Percentiles rank a stretch among this genome's conserved stretches.
Conservation (phyloP, 2,888 invertebrate genomes). For the Smittia sp. region DNA sequence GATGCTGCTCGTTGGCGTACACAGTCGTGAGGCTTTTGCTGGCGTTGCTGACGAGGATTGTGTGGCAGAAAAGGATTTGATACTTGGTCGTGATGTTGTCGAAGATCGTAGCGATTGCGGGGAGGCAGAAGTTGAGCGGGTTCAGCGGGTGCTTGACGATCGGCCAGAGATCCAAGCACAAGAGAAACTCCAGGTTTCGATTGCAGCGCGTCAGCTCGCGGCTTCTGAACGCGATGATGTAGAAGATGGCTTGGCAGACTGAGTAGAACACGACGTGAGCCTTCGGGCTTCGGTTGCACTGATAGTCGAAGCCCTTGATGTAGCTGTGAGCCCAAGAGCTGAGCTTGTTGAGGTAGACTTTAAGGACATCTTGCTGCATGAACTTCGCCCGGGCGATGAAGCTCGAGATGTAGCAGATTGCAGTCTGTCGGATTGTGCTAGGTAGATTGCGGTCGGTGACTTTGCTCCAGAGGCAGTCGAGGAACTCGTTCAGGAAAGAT, state of each 20-base stretch:
- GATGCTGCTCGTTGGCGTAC: constrained; percentile 57
- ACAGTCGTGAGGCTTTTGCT: constrained; percentile 61
- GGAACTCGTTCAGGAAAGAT: constrained; percentile 61
- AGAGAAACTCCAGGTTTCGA: constrained; percentile 72
- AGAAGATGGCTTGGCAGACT: constrained; percentile 89
- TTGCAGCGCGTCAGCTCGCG: constrained; percentile 65
- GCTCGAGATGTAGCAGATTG: constrained; percentile 73
- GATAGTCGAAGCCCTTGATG: constrained; percentile 55
- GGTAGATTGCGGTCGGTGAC: constrained; percentile 65
- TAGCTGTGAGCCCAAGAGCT: constrained; percentile 83
- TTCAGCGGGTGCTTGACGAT: constrained; percentile 84
- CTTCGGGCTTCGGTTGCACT: constrained; percentile 57
- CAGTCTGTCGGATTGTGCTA: constrained; percentile 63
- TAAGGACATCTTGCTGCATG: constrained; percentile 63
- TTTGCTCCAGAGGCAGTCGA: constrained; percentile 71
- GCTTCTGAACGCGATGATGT: constrained; percentile 86
- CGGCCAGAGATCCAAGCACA: constrained; percentile 78
- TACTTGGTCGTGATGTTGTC: constrained; percentile 77
- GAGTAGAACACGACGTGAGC: constrained; percentile 87
- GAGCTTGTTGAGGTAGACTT: constrained; percentile 66
- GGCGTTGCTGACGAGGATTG: constrained; percentile 81
- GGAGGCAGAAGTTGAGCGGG: constrained; percentile 79
- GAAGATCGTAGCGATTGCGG: constrained; percentile 75
- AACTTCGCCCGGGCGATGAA: constrained; percentile 67
- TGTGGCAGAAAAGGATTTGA: constrained; percentile 89